Evolutionary conservation across 2,888 invertebrate species (phyloP).

Genomic region (Chromoteleia sp.): DNA sequence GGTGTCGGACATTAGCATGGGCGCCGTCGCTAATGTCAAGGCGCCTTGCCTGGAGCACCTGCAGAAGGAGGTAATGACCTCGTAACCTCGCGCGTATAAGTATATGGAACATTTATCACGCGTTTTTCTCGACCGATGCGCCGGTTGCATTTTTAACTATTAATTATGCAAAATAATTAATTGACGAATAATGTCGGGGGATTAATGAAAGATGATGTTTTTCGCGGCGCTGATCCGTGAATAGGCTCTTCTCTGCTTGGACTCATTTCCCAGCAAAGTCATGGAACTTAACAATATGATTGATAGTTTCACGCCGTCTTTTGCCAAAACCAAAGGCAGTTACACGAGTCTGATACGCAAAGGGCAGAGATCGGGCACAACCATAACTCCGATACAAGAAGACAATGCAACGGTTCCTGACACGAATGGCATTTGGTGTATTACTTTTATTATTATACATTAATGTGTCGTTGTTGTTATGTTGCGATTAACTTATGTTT

Average conservation of each 20-base stretch:
- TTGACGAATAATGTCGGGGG: not conserved
- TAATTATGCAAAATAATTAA: constrained; percentile 34
- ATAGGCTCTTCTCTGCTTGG: constrained; percentile 77
- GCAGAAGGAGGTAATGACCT: constrained; percentile 76
- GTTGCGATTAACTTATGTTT: too few species aligned
- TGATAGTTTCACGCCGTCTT: constrained; percentile 75
- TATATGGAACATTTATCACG: constrained; percentile 38
- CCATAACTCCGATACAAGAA: constrained; percentile 71
- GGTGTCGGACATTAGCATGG: constrained; percentile 68
- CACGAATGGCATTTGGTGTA: constrained; percentile 66
- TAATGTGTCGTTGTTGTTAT: not conserved
- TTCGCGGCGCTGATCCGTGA: not conserved
- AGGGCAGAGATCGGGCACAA: constrained; percentile 70
- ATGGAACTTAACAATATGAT: constrained; percentile 76
- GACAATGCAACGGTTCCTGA: constrained; percentile 72
- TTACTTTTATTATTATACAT: not conserved
- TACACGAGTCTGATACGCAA: constrained; percentile 64
- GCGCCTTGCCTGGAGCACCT: constrained; percentile 76
- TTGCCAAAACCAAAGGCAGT: constrained; percentile 69
- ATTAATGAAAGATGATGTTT: constrained; percentile 28
- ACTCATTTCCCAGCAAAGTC: constrained; percentile 78
- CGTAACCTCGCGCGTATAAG: constrained; percentile 48
- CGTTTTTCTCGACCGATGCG: not conserved
- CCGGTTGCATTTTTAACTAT: constrained; percentile 9
- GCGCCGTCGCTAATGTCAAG: constrained; percentile 70